phyloP scores from a whole-genome alignment of 2,888 invertebrate species.

The Terebella lapidaria region DNA sequence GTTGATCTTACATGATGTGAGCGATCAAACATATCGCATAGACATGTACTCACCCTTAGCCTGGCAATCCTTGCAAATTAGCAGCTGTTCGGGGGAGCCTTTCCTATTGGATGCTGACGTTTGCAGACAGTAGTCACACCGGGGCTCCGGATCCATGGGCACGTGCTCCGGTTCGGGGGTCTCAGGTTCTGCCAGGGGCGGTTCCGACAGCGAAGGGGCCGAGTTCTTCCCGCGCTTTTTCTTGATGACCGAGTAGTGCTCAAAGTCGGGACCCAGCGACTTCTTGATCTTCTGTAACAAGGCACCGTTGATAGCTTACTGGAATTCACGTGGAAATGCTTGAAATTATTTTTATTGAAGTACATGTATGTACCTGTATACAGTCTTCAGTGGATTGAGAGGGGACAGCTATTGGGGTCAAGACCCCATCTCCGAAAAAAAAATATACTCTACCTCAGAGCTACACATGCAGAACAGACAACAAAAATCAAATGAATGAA shows the following conservation, averaged over 20 bases:
- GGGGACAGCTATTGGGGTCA: no score
- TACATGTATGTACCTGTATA: no score
- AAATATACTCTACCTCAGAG: no score
- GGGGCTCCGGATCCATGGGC: constrained; percentile 17
- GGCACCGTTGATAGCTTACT: background rate
- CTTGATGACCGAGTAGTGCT: constrained; percentile 15
- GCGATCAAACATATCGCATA: no score
- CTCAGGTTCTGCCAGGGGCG: constrained; percentile 1
- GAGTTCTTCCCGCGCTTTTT: background rate
- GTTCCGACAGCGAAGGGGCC: background rate
- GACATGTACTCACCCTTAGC: constrained; percentile 40
- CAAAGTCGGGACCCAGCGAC: constrained; percentile 43
- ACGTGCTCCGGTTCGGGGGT: background rate
- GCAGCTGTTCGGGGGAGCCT: constrained; percentile 40
- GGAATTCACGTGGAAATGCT: no score
- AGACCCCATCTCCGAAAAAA: no score
- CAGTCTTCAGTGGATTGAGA: no score
- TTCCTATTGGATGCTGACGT: constrained; percentile 48
- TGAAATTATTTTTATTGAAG: no score
- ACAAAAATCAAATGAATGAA: no score
- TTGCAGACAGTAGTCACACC: constrained; percentile 49
- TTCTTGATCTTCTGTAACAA: constrained; percentile 36
- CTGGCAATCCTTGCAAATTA: constrained; percentile 50
- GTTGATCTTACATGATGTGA: no score
- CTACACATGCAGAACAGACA: no score